Evolutionary conservation across 2,797 vertebrate species (phyloP).

Genomic region (Acanthurus leucopareius): DNA sequence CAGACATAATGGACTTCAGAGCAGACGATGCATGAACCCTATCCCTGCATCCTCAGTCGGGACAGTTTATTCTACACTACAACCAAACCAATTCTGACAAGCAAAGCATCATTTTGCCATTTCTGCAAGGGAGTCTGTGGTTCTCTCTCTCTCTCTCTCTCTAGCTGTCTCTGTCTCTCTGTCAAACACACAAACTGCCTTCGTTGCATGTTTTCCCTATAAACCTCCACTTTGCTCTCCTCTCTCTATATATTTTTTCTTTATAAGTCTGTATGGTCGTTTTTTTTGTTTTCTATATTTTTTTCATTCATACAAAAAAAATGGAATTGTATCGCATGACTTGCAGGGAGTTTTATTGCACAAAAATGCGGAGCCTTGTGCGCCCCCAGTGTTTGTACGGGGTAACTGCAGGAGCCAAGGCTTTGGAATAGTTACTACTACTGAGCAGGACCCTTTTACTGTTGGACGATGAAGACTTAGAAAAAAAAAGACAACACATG

Average conservation of each 20-base stretch:
- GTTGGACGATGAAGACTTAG: slow-evolving; percentile 82
- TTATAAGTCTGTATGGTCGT: slow-evolving; percentile 64
- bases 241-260: slow-evolving; percentile 41
- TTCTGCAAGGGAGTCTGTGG: slow-evolving; percentile 59
- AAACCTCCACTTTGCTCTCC: slow-evolving; percentile 29
- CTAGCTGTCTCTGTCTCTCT: neutral
- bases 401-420: slow-evolving; percentile 85
- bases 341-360: slow-evolving; percentile 92
- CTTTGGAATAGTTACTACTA: slow-evolving; percentile 91
- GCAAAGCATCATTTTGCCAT: slow-evolving; percentile 67
- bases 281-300: slow-evolving; percentile 54
- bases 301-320: slow-evolving; percentile 68
- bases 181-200: slow-evolving; percentile 38
- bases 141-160: slow-evolving; percentile 10
- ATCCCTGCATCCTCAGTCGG: slow-evolving; percentile 70
- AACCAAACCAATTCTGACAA: slow-evolving; percentile 83
- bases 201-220: slow-evolving; percentile 55
- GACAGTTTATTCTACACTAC: slow-evolving; percentile 78
- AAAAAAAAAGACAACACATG: slow-evolving; percentile 68
- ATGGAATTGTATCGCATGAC: slow-evolving; percentile 82
- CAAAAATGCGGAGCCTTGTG: slow-evolving; percentile 86
- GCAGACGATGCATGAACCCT: slow-evolving; percentile 58
- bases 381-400: slow-evolving; percentile 87
- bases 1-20: slow-evolving; percentile 61
- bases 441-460: slow-evolving; percentile 88